Conservation (phyloP, 1,140 invertebrate genomes). For the Thrips palmi region DNA sequence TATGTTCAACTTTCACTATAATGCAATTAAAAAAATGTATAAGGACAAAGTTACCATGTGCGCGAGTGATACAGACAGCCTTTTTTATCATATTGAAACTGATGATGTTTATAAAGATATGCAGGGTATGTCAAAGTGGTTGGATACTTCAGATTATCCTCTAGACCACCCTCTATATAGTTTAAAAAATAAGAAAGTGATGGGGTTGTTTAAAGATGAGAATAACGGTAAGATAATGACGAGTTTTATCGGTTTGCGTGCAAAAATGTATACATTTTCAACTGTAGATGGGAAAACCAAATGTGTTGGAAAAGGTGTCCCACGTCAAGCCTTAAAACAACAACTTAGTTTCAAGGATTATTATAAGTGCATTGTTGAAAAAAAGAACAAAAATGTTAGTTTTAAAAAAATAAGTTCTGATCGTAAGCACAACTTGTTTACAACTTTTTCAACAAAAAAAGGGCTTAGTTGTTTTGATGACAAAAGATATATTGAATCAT, state of each 20-base stretch:
- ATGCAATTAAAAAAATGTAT: conserved; percentile 16
- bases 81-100: conserved; percentile 20
- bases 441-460: no score
- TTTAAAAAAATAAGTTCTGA: conserved; percentile 10
- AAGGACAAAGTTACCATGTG: conserved; percentile 16
- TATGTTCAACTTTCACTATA: conserved; percentile 22
- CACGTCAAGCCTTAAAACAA: conserved; percentile 17
- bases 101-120: conserved; percentile 14
- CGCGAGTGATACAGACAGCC: conserved; percentile 24
- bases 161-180: conserved; percentile 11
- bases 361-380: conserved; percentile 9
- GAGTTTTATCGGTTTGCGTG: conserved; percentile 23
- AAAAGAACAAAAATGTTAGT: conserved; percentile 11
- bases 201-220: conserved; percentile 31
- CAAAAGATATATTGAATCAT: conserved; percentile 12
- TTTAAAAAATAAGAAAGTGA: conserved; percentile 22
- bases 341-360: conserved; percentile 12
- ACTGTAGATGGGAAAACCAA: conserved; percentile 12
- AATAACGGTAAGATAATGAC: conserved; percentile 20
- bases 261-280: conserved; percentile 24
- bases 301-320: conserved; percentile 13
- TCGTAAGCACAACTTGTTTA: no score
- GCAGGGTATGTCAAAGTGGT: conserved; percentile 4
- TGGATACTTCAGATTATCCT: conserved; percentile 16
- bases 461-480: conserved; percentile 11